Base-by-base conservation (phyloP, 2,113 vertebrate species). In the Anthoscopus minutus region DNA sequence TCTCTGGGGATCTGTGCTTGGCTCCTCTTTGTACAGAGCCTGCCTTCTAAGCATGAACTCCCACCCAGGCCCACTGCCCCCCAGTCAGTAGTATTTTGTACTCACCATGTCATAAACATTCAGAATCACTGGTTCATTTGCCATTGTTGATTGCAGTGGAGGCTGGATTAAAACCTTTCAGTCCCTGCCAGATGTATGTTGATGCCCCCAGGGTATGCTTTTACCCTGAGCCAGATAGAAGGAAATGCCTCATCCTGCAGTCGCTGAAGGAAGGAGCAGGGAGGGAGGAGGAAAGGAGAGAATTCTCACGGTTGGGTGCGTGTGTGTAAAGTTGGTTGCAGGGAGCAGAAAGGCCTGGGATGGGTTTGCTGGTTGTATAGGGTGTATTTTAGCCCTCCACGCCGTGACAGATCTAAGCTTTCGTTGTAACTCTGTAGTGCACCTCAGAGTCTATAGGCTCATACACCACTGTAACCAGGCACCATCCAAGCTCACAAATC, bases 81-180 rank as follows among this genome's bases (percentile, higher is more conserved):
- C 8, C 44, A 54, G 6, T 17, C 89, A 92, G 44, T 51, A 65
- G 86, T 89, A 73, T 67, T 96, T 88, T 74, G 23, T 88, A 97
- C 98, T 99, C 98, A 99, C 99, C 99, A 99, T 99, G 95, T 99
- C 99, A 97, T 99, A 99, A 92, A 99, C 99, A 96, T 99, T 99
- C 89, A 99, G 98, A 97, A 99, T 99, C 95, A 99, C 99, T 5
- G 98, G 99, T 98, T 99, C 98, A 98, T 97, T 99, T 97, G 99
- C 99, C 99, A 99, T 99, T 96, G 98, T 97, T 95, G 97, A 93
- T 77, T 88, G 95, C 70, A 86, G 92, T 7, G 65, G 66, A 83
- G 66, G 86, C 58, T 73, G 82, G 79, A 88, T 90, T 70, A 86
- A 95, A 96, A 86, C 54, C 93, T 85, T 91, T 88, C 79, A 42